Evolutionary conservation across 1,140 invertebrate species (phyloP).

Genomic region (Potamilus streckersoni): DNA sequence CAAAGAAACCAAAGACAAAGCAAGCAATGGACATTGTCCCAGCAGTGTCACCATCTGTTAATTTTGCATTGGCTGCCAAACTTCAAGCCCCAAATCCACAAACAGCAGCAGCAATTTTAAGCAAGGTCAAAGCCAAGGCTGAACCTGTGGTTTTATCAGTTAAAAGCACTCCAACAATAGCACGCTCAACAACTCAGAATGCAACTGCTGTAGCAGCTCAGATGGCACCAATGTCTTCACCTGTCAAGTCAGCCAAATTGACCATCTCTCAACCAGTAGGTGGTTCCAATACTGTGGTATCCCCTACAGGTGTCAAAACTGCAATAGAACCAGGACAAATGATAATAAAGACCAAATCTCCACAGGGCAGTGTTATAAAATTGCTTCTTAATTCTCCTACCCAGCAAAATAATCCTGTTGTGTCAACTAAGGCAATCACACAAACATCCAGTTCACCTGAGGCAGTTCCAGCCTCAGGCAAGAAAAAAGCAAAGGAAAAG

Average conservation of each 20-base stretch:
- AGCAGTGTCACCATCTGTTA: not conserved
- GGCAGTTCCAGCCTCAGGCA: not conserved
- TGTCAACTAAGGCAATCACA: conserved; percentile 31
- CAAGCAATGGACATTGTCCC: not conserved
- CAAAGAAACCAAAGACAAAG: too few species aligned
- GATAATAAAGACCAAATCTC: too few species aligned
- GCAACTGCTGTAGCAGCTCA: too few species aligned
- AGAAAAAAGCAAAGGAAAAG: conserved; percentile 10
- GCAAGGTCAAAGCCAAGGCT: too few species aligned
- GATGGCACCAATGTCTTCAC: too few species aligned
- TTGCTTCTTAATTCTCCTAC: conserved; percentile 51
- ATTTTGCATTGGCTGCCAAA: too few species aligned
- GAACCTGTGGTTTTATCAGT: too few species aligned
- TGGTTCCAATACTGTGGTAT: not conserved
- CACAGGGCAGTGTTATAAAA: conserved; percentile 50
- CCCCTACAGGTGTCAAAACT: not conserved
- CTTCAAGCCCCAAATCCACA: too few species aligned
- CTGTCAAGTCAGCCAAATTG: too few species aligned
- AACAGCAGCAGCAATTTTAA: too few species aligned
- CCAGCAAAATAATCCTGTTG: conserved; percentile 30
- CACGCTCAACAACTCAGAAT: too few species aligned
- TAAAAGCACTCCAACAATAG: too few species aligned
- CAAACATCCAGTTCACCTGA: conserved; percentile 20
- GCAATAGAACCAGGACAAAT: conserved; percentile 6
- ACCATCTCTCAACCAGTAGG: not conserved